Conservation (phyloP, 2,113 vertebrate genomes). For the Podarcis cretensis region DNA sequence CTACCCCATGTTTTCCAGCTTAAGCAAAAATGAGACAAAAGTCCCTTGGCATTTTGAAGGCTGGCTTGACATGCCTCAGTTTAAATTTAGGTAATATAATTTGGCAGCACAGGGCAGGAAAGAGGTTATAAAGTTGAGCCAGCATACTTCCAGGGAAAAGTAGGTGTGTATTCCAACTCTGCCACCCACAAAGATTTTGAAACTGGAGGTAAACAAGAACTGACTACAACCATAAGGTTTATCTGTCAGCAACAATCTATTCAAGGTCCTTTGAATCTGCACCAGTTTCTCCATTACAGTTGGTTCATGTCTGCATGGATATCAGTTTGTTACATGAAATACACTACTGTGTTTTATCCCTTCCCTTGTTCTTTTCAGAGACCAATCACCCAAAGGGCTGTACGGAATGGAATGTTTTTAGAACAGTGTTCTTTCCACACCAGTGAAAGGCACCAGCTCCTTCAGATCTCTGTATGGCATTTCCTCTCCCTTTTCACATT, state of each 20-base stretch:
- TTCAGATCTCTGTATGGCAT: not conserved
- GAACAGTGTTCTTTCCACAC: not conserved
- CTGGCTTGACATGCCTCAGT: not conserved
- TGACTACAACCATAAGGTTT: not conserved
- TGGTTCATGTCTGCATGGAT: not conserved
- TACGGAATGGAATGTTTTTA: not conserved
- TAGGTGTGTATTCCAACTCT: not conserved
- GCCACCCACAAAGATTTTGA: not conserved
- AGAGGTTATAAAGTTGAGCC: not conserved
- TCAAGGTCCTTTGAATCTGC: not conserved
- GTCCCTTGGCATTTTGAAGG: constrained; percentile 28
- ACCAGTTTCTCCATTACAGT: not conserved
- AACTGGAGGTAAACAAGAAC: not conserved
- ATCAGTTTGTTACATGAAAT: not conserved
- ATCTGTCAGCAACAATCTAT: fast-evolving
- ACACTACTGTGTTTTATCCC: not conserved
- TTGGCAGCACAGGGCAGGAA: not conserved
- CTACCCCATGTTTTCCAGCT: constrained; percentile 36
- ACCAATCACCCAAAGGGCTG: not conserved
- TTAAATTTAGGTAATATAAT: not conserved
- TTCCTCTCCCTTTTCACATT: not conserved
- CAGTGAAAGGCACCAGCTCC: not conserved
- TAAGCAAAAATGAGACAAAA: constrained; percentile 39
- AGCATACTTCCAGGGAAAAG: not conserved
- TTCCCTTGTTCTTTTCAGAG: not conserved